Evolutionary conservation across 2,888 invertebrate species (phyloP), one percentile per base, ranked within the genome.

Genomic region (Apodemia zela): DNA sequence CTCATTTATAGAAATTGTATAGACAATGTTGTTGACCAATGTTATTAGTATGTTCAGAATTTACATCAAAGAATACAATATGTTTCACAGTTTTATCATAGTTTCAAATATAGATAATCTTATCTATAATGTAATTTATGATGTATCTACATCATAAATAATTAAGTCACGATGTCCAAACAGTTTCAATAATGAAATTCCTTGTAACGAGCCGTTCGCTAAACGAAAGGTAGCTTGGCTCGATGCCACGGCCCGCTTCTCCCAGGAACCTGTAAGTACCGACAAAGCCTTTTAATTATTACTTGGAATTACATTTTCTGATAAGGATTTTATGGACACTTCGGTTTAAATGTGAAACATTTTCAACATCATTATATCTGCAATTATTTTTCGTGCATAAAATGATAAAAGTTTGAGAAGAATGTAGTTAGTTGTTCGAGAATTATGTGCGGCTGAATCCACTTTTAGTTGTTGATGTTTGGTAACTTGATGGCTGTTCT

Each of bases 181-280:
- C 83, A 82, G 82, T 85, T 82, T 81, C 77, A 79, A 81, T 87
- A 85, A 87, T 87, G 80, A 84, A 87, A 87, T 88, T 87, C 85
- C 78, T 77, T 70, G 68, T 65, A 69, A 70, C 74, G 75, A 73
- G 73, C 80, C 80, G 75, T 74, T 69, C 73, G 75, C 72, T 74
- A 67, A 69, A 54, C 45, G 29, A 62, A 61, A 78, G 80, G 77
- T 78, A 73, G 49, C 62, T 84, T 84, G 87, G 87, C 85, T 69
- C 72, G 18, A 70, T 80, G 87, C 86, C 87, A 87, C 79, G 76
- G 72, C 71, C 25, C 21, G 17, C 51, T 21, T 4, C 18, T 17
- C 25, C 21, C 25, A 15, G 17, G 18, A 60, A 60, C 59, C 59
- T 42, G 42, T 61, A 51, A 51, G 18, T 61, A 38, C 35, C 59